A percentile compares a stretch with the other conserved stretches of the same genome.
Evolutionary conservation across 2,888 invertebrate genomes (phyloP).

Genomic region (Sesia bembeciformis): DNA sequence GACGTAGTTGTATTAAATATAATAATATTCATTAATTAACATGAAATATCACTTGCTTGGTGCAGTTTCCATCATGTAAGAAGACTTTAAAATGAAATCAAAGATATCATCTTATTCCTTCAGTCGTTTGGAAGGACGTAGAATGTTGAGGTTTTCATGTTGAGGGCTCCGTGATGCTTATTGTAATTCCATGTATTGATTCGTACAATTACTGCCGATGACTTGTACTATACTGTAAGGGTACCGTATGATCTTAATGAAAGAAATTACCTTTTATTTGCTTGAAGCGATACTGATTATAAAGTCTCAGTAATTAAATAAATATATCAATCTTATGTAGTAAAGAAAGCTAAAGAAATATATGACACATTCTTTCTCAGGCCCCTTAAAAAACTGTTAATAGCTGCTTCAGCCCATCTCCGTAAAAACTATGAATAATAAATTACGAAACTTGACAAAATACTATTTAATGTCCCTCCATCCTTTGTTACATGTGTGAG

Average conservation of each 20-base stretch:
- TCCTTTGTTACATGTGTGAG: slow-evolving; percentile 42
- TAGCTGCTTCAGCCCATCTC: slow-evolving; percentile 42
- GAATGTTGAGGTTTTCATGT: not conserved
- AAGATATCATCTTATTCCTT: slow-evolving; percentile 12
- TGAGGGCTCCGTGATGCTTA: not conserved
- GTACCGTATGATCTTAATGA: too few relatives aligned
- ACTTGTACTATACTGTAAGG: slow-evolving; percentile 26
- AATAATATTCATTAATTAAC: not conserved
- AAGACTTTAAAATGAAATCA: slow-evolving; percentile 3
- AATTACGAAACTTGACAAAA: slow-evolving; percentile 66
- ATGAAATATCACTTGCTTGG: not conserved
- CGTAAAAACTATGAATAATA: slow-evolving; percentile 41
- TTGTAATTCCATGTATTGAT: slow-evolving; percentile 8
- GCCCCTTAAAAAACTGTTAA: slow-evolving; percentile 45
- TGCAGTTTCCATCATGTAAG: not conserved
- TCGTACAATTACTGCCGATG: slow-evolving; percentile 44
- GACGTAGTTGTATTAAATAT: not conserved
- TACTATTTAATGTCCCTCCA: slow-evolving; percentile 58
- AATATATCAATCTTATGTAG: slow-evolving; percentile 10
- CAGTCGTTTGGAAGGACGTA: not conserved
- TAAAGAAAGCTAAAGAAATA: slow-evolving; percentile 48
- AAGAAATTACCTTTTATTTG: too few relatives aligned
- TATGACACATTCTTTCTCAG: slow-evolving; percentile 30
- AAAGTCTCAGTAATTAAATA: too few relatives aligned
- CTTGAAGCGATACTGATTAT: too few relatives aligned